These are phyloP conservation scores for Alouatta caraya DNA, from an alignment of 2,797 vertebrate species.

Conservation along the genomic window DNA sequence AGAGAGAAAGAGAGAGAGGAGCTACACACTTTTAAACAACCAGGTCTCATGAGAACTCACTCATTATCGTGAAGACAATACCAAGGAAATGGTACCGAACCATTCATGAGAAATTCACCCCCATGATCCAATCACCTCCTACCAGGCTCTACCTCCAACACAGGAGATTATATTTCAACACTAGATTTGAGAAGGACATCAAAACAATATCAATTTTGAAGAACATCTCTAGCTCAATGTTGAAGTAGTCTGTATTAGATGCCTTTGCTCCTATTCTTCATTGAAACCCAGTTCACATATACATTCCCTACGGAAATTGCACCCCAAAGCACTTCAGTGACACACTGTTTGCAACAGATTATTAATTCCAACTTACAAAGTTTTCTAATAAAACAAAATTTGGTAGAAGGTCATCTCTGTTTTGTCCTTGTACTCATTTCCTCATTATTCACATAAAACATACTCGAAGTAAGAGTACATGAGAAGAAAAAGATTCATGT, in stretches of 20 bases:
- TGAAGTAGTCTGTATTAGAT: neutral
- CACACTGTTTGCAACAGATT: neutral
- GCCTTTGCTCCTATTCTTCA: fast-evolving
- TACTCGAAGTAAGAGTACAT: neutral
- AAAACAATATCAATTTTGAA: neutral
- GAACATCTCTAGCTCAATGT: neutral
- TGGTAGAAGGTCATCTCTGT: neutral
- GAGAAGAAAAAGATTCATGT: neutral
- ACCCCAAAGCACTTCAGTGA: neutral
- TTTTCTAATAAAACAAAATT: neutral
- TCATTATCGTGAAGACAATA: too few relatives aligned
- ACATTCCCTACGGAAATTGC: neutral
- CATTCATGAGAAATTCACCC: too few relatives aligned
- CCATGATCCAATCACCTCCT: too few relatives aligned
- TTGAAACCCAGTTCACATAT: neutral
- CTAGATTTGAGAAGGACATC: too few relatives aligned
- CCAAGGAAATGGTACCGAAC: too few relatives aligned
- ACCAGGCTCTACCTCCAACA: too few relatives aligned
- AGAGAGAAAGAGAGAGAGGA: too few relatives aligned
- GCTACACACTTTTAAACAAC: too few relatives aligned
- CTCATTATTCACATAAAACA: neutral
- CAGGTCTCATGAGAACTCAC: too few relatives aligned
- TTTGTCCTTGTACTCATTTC: neutral
- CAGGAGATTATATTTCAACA: too few relatives aligned
- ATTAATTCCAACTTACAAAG: neutral